Percentiles rank a stretch among this genome's conserved stretches.
Evolutionary conservation across 2,888 invertebrate species (phyloP).

Genomic region (Chorisops tibialis): DNA sequence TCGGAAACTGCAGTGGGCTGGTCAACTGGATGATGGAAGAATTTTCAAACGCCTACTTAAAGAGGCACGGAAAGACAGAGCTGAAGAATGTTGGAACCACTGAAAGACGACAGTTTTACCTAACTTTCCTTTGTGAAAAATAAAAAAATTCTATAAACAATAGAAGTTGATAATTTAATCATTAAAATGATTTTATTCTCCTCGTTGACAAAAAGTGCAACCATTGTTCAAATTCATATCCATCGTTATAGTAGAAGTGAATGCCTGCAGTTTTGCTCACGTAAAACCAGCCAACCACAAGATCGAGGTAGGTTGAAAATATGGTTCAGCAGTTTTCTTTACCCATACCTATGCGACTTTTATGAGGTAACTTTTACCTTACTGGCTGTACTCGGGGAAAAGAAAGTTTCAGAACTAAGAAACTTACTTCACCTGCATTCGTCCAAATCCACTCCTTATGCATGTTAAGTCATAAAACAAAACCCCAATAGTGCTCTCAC

Average conservation of each 20-base stretch:
- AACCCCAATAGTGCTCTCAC: slow-evolving; percentile 31
- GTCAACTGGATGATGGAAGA: no score
- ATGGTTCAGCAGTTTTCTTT: slow-evolving; percentile 16
- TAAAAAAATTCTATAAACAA: no score
- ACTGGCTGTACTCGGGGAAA: background rate
- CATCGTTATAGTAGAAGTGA: background rate
- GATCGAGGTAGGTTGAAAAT: slow-evolving; percentile 15
- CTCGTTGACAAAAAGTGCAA: no score
- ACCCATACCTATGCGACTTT: slow-evolving; percentile 9
- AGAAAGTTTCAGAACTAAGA: slow-evolving; percentile 13
- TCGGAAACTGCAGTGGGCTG: no score
- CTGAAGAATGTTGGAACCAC: no score
- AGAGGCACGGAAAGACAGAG: no score
- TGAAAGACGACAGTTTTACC: no score
- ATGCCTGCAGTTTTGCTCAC: slow-evolving; percentile 1
- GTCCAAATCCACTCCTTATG: slow-evolving; percentile 22
- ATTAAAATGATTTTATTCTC: no score
- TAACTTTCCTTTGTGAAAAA: no score
- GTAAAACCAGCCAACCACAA: slow-evolving; percentile 10
- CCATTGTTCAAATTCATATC: no score
- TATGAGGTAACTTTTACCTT: slow-evolving; percentile 22
- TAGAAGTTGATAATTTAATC: no score
- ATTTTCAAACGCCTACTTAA: no score
- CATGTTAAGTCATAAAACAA: slow-evolving; percentile 29
- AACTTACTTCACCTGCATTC: slow-evolving; percentile 17